Evolutionary conservation across 2,113 vertebrate genomes (phyloP), one percentile per base, ranked within the genome.

Genomic region (Cnemophilus loriae): DNA sequence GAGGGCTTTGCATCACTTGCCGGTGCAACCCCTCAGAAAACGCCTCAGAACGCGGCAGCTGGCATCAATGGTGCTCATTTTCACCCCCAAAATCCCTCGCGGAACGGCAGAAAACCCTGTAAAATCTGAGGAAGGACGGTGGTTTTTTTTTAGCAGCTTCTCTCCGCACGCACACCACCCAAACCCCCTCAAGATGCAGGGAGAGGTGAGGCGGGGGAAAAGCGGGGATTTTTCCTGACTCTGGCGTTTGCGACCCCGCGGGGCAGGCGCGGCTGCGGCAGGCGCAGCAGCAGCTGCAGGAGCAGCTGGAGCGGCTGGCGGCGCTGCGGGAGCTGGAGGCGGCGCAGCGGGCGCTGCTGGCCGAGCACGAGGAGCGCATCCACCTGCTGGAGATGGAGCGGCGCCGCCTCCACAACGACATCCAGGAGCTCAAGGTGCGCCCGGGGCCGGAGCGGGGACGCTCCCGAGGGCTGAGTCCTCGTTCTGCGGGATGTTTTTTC

Each of bases 181-280:
- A 3, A 16, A 13, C 10, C 1, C 30, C 5, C 53, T 55, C 18
- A 8, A 42, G 42, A n/a, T n/a, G n/a, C n/a, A 41, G 39, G 42
- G 42, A 44, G 42, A 6, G 16, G 16, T 44, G 42, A 9, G 8
- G 12, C 18, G 21, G 22, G 11, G 15, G 32, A 6, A 2, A 17
- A 2, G 10, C 3, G 1, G 17, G 39, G 39, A 6, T 2, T 44
- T 27, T 11, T 20, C 1, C n/a, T n/a, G n/a, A n/a, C n/a, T n/a
- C n/a, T n/a, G 10, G 5, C 1, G 9, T 2, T 15, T 3, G 22
- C 21, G 4, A 26, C 12, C 4, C 5, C 6, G 6, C 3, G 18
- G 8, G 18, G 8, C 71, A 59, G 55, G 42, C 8, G 0, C 6
- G 1, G 55, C 26, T 59, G 42, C 24, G 2, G 14, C 19, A 28